Base-by-base conservation (phyloP, 2,888 invertebrate genomes). In the Antheraea assamensis region DNA sequence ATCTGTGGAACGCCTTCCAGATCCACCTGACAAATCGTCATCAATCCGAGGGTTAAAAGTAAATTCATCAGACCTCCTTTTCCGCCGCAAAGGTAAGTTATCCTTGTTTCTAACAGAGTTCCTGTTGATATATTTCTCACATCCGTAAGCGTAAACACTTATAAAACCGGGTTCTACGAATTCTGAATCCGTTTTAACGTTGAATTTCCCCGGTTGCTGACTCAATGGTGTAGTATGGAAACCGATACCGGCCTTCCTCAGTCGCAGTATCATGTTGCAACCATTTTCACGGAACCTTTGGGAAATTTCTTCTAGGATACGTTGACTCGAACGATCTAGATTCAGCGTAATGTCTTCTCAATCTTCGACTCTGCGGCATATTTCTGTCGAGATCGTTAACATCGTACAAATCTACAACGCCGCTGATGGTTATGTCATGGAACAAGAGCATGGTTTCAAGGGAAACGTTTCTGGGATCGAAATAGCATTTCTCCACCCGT, bases 141-240 rank as follows among this genome's bases (percentile, higher is more conserved):
- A 98, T 0, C 97, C 97, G 78, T 97, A 97, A 0, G 98, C 98
- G 83, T 98, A 98, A 0, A 98, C 97, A 70, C 97, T 97, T 55
- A 97, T 97, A 81, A 98, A 98, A 21, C 97, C 97, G 0, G 98
- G 98, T 81, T 98, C 98, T 0, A 97, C 95, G 82, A 98, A 98
- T 85, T 97, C 97, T 0, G 97, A 97, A 83, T 97, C 97, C 0
- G 97, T 97, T 87, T 97, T 96, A 2, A 97, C 96, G 80, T 96
- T 96, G 87, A 97, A 96, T 80, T 96, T 96, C 0, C 96, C 96
- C 0, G 96, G 95, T 79, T 96, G 96, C 52, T 96, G 95, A 70
- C 96, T 95, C 42, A 97, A 92, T 0, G 97, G 97, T 78, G 96
- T 96, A 0, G 97, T 97, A 77, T 96, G 96, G 86, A 97, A 97